phyloP scores from a whole-genome alignment of 2,888 invertebrate genomes.

The Stenodema calcarata region DNA sequence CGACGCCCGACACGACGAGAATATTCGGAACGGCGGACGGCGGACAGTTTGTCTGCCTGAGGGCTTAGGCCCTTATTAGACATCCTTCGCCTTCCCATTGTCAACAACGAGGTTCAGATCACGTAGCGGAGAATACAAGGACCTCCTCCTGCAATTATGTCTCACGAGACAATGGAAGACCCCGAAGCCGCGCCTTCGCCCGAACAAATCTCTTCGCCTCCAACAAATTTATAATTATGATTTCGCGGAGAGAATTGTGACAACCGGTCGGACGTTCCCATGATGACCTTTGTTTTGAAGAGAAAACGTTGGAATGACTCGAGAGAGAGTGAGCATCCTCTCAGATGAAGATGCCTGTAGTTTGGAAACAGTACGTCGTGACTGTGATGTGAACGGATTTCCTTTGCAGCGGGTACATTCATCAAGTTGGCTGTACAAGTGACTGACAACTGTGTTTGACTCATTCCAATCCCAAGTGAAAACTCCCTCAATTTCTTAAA shows the following conservation, averaged over 20 bases:
- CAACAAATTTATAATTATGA: background rate
- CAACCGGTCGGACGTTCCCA: background rate
- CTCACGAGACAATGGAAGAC: slow-evolving; percentile 35
- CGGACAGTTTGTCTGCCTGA: background rate
- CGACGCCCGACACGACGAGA: background rate
- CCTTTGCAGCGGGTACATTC: too few relatives aligned
- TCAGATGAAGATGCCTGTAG: background rate
- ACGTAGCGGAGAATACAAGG: background rate
- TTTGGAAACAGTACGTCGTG: too few relatives aligned
- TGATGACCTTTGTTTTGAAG: background rate
- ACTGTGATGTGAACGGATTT: too few relatives aligned
- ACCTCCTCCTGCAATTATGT: background rate
- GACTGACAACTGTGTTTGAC: too few relatives aligned
- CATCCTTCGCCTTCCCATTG: background rate
- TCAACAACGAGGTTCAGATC: slow-evolving; percentile 36
- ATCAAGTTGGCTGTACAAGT: too few relatives aligned
- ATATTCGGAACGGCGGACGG: too few relatives aligned
- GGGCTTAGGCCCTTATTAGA: background rate
- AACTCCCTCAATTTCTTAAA: too few relatives aligned
- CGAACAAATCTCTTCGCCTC: background rate
- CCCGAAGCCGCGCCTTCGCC: background rate
- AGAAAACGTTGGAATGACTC: background rate
- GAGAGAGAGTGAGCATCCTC: background rate
- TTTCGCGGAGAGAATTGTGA: background rate
- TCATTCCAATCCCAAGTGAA: too few relatives aligned